phyloP scores from a whole-genome alignment of 2,113 vertebrate genomes.

The Mastomys coucha region DNA sequence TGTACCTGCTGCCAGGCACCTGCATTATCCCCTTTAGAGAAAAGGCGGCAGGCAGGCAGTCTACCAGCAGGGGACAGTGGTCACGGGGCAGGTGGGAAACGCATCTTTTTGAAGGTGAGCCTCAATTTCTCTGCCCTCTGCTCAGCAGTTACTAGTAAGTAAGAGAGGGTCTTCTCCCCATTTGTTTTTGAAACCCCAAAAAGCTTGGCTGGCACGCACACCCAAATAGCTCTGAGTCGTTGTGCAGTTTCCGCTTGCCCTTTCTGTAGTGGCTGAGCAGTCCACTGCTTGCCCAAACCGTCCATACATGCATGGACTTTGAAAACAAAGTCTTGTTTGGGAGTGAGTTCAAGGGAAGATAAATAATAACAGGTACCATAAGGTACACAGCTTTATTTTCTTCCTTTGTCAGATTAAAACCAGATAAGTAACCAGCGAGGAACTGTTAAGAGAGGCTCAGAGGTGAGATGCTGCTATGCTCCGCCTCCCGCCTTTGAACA shows the following conservation, averaged over 20 bases:
- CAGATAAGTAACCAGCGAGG: constrained; percentile 1
- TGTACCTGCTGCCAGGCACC: neutral
- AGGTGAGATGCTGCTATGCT: neutral
- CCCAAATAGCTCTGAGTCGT: neutral
- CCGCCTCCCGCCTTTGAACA: neutral
- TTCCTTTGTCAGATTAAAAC: neutral
- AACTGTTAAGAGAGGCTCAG: neutral
- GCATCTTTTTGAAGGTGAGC: constrained; percentile 5
- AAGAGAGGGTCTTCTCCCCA: constrained; percentile 57
- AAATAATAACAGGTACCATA: neutral
- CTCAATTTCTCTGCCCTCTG: neutral
- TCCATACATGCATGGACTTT: neutral
- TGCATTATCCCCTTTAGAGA: neutral
- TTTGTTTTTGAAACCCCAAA: constrained; percentile 39
- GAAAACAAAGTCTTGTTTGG: constrained; percentile 68
- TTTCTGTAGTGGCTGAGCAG: constrained; percentile 37
- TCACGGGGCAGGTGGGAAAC: neutral
- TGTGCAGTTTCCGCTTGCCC: constrained; percentile 64
- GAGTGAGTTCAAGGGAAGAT: constrained; percentile 43
- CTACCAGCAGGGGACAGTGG: constrained; percentile 11
- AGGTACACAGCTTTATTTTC: neutral
- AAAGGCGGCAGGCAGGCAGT: neutral
- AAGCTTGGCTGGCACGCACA: constrained; percentile 54
- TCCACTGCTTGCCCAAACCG: constrained; percentile 14
- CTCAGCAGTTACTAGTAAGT: constrained; percentile 51